A percentile compares a stretch with the other conserved stretches of the same genome.
Evolutionary conservation across 2,888 invertebrate species (phyloP).

Genomic region (Metopia argyrocephala): DNA sequence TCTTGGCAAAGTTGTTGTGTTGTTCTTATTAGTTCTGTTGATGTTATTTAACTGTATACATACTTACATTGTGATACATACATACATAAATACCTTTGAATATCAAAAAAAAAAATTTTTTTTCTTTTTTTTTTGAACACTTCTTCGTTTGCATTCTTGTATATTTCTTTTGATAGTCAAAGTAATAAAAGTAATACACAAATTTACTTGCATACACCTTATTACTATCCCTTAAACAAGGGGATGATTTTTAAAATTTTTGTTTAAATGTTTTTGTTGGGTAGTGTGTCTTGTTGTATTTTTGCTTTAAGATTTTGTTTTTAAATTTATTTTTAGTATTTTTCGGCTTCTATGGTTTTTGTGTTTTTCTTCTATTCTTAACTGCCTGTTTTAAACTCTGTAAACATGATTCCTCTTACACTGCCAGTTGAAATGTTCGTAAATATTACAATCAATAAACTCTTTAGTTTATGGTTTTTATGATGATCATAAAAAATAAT

Average conservation of each 20-base stretch:
- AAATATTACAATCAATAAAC: constrained; percentile 45
- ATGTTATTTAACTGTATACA: no score
- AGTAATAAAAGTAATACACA: no score
- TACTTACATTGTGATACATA: no score
- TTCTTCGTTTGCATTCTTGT: no score
- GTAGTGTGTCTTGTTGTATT: neutral
- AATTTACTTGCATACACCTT: no score
- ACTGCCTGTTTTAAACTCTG: neutral
- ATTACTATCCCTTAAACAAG: no score
- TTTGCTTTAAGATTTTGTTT: neutral
- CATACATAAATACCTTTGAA: no score
- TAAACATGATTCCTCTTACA: neutral
- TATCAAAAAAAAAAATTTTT: no score
- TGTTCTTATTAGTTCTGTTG: no score
- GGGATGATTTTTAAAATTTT: neutral
- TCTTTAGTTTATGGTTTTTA: constrained; percentile 43
- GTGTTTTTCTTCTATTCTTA: neutral
- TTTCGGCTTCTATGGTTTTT: neutral
- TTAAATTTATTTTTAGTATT: neutral
- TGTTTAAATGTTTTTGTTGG: neutral
- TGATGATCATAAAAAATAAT: neutral
- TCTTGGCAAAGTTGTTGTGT: no score
- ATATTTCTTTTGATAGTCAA: no score
- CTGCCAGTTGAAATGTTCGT: neutral
- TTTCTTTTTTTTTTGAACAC: no score